Evolutionary conservation across 2,113 vertebrate species (phyloP).

Genomic region (Pangasianodon hypophthalmus): DNA sequence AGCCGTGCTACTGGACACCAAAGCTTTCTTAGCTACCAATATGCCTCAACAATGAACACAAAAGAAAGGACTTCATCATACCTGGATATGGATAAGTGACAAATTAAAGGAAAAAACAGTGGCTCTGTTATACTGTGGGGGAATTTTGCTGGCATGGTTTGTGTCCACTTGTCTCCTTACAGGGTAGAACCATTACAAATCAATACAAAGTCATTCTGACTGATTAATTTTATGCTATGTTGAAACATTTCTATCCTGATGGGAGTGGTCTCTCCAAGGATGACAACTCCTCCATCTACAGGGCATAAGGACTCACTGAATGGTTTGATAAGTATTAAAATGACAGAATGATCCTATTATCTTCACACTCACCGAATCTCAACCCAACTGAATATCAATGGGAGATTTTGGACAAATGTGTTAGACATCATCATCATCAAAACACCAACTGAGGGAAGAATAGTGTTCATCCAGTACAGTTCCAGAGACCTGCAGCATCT

Average conservation of each 20-base stretch:
- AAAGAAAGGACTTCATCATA: constrained; percentile 37
- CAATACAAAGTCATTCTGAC: background rate
- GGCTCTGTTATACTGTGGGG: background rate
- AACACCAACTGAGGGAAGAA: background rate
- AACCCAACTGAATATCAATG: background rate
- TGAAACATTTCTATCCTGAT: background rate
- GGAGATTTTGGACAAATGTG: background rate
- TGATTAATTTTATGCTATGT: background rate
- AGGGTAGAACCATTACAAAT: background rate
- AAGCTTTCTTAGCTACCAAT: constrained; percentile 52
- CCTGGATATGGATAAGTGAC: background rate
- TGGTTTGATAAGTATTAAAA: background rate
- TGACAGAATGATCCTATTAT: background rate
- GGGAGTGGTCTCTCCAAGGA: background rate
- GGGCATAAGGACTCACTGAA: background rate
- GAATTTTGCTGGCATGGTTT: background rate
- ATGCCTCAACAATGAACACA: constrained; percentile 40
- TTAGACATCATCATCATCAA: background rate
- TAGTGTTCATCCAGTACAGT: background rate
- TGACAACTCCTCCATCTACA: background rate
- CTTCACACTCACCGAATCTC: background rate
- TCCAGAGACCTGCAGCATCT: background rate
- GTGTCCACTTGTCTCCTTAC: background rate
- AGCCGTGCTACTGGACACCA: constrained; percentile 32
- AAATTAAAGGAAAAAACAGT: background rate